Conservation (phyloP, 2,888 invertebrate genomes). For the Leptinotarsa juncta region DNA sequence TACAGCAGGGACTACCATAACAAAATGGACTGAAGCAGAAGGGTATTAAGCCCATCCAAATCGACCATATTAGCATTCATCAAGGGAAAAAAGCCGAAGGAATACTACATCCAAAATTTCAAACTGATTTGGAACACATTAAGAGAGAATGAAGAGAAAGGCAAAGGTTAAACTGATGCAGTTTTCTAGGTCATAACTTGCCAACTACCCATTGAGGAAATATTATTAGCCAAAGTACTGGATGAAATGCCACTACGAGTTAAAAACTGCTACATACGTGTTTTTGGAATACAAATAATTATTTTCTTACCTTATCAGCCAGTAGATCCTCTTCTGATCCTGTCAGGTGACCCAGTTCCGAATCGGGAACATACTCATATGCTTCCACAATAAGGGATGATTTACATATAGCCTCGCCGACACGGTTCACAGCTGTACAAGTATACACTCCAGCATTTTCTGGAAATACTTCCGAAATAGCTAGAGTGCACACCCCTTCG, state of each 20-base stretch:
- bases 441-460: constrained; percentile 91
- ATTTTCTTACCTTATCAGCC: constrained; percentile 76
- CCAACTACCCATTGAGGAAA: no score
- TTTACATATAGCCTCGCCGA: constrained; percentile 84
- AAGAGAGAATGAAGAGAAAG: no score
- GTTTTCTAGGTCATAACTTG: no score
- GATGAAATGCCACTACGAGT: background rate
- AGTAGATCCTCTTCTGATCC: constrained; percentile 86
- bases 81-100: no score
- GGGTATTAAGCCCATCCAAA: no score
- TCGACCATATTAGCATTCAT: no score
- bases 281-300: background rate
- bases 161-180: no score
- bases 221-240: no score
- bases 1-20: no score
- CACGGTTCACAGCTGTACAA: constrained; percentile 84
- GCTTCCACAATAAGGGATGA: constrained; percentile 87
- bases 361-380: constrained; percentile 92
- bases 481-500: constrained; percentile 83
- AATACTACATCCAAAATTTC: no score
- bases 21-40: no score
- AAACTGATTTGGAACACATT: no score
- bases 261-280: background rate
- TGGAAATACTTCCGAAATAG: constrained; percentile 88
- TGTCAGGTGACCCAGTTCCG: constrained; percentile 78